Conservation (phyloP, 2,888 invertebrate genomes). For the Subacronicta megacephala region DNA sequence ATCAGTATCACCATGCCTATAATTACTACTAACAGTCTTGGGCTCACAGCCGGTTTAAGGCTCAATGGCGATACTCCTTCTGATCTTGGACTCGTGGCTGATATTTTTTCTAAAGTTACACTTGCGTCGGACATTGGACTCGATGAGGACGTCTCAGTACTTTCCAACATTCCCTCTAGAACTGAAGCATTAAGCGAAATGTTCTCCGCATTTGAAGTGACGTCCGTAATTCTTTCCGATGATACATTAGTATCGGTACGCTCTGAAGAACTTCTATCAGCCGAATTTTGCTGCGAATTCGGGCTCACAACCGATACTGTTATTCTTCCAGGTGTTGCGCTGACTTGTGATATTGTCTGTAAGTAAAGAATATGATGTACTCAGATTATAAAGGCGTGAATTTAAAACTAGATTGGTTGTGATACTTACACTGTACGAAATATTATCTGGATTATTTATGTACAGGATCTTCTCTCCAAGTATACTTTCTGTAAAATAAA, state of each 20-base stretch:
- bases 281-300: background rate
- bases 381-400: too few species aligned
- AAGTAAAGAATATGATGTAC: conserved; percentile 42
- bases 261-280: conserved; percentile 49
- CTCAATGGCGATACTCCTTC: conserved; percentile 57
- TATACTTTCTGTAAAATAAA: conserved; percentile 74
- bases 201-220: background rate
- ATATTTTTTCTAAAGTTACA: conserved; percentile 65
- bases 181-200: background rate
- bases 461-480: conserved; percentile 79
- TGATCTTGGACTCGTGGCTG: conserved; percentile 60
- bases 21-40: conserved; percentile 60
- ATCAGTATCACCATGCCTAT: conserved; percentile 66
- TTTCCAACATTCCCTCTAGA: background rate
- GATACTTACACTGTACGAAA: conserved; percentile 75
- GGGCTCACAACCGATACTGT: conserved; percentile 53
- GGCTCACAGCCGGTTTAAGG: conserved; percentile 50
- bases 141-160: background rate
- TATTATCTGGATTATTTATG: conserved; percentile 72
- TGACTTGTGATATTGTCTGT: conserved; percentile 74
- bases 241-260: background rate
- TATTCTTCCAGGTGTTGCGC: conserved; percentile 67
- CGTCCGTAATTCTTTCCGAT: background rate
- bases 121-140: conserved; percentile 52
- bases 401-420: too few species aligned